These are phyloP conservation scores for Odontocerum albicorne DNA, from an alignment of 2,888 invertebrate species.

Conservation along the genomic window DNA sequence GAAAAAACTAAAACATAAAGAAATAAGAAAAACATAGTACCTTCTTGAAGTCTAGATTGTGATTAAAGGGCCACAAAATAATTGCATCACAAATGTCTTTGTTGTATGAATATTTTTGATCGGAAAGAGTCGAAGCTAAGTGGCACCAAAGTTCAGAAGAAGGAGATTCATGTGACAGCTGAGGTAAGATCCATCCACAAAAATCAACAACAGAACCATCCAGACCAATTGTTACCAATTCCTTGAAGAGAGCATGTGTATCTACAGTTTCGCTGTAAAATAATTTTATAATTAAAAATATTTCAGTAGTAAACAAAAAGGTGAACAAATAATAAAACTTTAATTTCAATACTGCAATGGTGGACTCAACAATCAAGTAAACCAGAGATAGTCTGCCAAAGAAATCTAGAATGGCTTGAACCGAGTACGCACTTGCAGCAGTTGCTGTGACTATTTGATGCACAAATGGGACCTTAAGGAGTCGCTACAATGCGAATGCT, in stretches of 20 bases:
- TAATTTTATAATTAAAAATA: too few relatives aligned
- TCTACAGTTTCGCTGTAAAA: too few relatives aligned
- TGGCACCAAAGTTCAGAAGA: slow-evolving; percentile 42
- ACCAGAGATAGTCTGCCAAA: too few relatives aligned
- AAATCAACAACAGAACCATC: slow-evolving; percentile 11
- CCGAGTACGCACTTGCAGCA: too few relatives aligned
- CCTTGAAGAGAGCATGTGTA: slow-evolving; percentile 13
- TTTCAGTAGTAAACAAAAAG: too few relatives aligned
- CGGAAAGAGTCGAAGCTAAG: slow-evolving; percentile 41
- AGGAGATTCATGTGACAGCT: slow-evolving; percentile 7
- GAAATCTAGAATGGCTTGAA: too few relatives aligned
- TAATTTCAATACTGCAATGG: too few relatives aligned
- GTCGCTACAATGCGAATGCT: too few relatives aligned
- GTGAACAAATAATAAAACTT: too few relatives aligned
- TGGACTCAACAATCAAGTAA: too few relatives aligned
- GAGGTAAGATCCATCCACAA: slow-evolving; percentile 25
- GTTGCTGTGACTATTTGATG: too few relatives aligned
- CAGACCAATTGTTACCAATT: slow-evolving; percentile 16
- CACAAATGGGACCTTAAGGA: too few relatives aligned
- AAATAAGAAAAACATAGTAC: slow-evolving; percentile 5
- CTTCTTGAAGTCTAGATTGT: slow-evolving; percentile 18
- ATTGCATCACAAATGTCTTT: slow-evolving; percentile 37
- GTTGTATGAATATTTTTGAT: slow-evolving; percentile 35
- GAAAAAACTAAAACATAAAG: background rate
- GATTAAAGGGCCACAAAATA: slow-evolving; percentile 45